Evolutionary conservation across 2,113 vertebrate genomes (phyloP).

Genomic region (Uropsilus gracilis): DNA sequence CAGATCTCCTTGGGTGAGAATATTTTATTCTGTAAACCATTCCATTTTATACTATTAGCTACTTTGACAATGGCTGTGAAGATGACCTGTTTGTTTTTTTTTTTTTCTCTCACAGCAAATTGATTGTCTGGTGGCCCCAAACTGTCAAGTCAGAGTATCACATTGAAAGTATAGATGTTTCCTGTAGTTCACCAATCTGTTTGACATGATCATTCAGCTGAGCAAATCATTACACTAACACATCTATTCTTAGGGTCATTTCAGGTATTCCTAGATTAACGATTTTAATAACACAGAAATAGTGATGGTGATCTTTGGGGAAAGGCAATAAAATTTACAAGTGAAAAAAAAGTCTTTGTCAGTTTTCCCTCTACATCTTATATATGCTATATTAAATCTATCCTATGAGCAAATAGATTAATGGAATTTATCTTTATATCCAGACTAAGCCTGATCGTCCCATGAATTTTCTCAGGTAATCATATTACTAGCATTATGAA

Average conservation of each 20-base stretch:
- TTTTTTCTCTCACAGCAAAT: neutral
- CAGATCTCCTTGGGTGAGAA: neutral
- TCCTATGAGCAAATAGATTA: conserved; percentile 27
- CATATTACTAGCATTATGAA: neutral
- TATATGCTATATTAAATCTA: conserved; percentile 36
- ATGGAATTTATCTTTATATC: neutral
- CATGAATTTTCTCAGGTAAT: neutral
- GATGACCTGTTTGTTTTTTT: neutral
- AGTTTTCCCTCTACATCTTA: neutral
- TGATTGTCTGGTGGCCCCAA: neutral
- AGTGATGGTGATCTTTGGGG: conserved; percentile 52
- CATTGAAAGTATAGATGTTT: conserved; percentile 28
- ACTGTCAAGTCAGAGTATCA: neutral
- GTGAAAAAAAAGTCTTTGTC: conserved; percentile 53
- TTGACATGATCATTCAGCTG: conserved; percentile 69
- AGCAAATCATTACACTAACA: conserved; percentile 30
- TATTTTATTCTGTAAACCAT: neutral
- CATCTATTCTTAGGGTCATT: conserved; percentile 54
- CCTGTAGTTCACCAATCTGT: conserved; percentile 62
- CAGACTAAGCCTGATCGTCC: neutral
- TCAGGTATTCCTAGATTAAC: conserved; percentile 71
- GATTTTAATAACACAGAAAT: conserved; percentile 60
- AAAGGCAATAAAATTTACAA: conserved; percentile 62
- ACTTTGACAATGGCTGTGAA: neutral
- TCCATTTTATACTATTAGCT: neutral